Percentiles rank a stretch among this genome's conserved stretches.
These are phyloP conservation scores for Lytechinus variegatus DNA, from an alignment of 35 echinoderm and acorn worm species.

Conservation along the genomic window DNA sequence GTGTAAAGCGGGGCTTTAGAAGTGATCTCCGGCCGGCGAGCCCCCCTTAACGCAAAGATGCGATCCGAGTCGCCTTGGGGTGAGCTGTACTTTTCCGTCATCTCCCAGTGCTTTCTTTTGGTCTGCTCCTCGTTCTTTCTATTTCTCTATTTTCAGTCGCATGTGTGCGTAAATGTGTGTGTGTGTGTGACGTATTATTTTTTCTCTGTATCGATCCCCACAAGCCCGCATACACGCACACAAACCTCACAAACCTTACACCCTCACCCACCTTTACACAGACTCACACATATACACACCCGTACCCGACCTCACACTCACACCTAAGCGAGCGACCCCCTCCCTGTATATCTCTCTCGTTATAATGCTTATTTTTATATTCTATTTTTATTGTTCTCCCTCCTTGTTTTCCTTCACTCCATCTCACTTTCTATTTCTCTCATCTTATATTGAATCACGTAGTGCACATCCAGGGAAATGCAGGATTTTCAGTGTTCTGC, in stretches of 20 bases:
- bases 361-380: not conserved
- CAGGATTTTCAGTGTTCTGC: no score
- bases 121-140: not conserved
- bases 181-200: not conserved
- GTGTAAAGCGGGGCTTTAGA: slow-evolving; percentile 30
- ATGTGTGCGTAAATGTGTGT: no score
- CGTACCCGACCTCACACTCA: no score
- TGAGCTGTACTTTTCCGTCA: slow-evolving; percentile 43
- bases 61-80: not conserved
- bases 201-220: not conserved
- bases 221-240: no score
- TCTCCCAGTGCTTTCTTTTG: not conserved
- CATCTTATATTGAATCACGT: no score
- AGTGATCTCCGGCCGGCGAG: slow-evolving; percentile 28
- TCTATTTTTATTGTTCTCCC: not conserved
- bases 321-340: not conserved
- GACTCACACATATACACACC: no score
- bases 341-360: not conserved
- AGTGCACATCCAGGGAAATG: no score
- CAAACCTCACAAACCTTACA: not conserved
- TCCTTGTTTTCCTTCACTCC: not conserved
- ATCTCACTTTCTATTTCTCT: not conserved
- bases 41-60: slow-evolving; percentile 30
- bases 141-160: not conserved
- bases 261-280: not conserved